phyloP scores from a whole-genome alignment of 2,888 invertebrate species.

The Syrphus vitripennis region DNA sequence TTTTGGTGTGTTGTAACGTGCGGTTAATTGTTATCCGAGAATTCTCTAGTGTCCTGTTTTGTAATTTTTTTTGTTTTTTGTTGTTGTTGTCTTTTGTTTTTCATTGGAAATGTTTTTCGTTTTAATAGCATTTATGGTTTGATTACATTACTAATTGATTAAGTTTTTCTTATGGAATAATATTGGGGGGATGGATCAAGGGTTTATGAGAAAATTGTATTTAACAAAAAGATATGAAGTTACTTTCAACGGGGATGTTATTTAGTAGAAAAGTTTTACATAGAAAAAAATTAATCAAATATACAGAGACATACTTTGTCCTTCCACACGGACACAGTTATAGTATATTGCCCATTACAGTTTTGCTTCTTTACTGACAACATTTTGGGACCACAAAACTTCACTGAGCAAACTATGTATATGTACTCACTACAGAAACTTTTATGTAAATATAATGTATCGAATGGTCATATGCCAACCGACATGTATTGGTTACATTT shows the following conservation, averaged over 20 bases:
- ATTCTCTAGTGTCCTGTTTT: constrained; percentile 65
- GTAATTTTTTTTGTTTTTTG: not conserved
- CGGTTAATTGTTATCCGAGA: constrained; percentile 68
- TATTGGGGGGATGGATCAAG: not conserved
- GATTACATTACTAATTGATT: constrained; percentile 72
- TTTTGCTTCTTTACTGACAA: too few species aligned
- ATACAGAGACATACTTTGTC: not conserved
- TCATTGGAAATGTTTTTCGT: constrained; percentile 53
- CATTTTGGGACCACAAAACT: too few species aligned
- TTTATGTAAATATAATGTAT: too few species aligned
- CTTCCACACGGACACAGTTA: too few species aligned
- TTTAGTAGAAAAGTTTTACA: not conserved
- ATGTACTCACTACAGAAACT: too few species aligned
- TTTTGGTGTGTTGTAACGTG: constrained; percentile 64
- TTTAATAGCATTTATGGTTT: constrained; percentile 67
- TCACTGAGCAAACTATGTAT: too few species aligned
- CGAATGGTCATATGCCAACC: too few species aligned
- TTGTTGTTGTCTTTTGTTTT: constrained; percentile 19
- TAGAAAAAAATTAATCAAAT: not conserved
- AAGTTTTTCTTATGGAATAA: constrained; percentile 43
- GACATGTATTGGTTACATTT: too few species aligned
- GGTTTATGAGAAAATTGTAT: not conserved
- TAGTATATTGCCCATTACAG: too few species aligned
- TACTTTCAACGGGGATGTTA: not conserved
- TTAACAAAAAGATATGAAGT: not conserved